Percentiles rank a stretch among this genome's conserved stretches.
phyloP scores from a whole-genome alignment of 2,888 invertebrate genomes.

The Nipponacmea schrenckii region DNA sequence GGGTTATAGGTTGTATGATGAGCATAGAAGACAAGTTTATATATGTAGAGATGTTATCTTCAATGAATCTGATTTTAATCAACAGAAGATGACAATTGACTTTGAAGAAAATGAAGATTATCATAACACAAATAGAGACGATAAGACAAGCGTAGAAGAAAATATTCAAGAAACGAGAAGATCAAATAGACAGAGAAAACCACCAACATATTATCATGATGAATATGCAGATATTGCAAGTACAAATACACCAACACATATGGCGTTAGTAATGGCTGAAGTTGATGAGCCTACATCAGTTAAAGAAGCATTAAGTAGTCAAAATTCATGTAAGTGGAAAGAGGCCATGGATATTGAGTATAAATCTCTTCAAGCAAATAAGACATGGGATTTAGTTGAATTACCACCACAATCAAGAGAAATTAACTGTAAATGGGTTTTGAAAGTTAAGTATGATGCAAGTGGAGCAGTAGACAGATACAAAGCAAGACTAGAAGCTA shows the following conservation, averaged over 20 bases:
- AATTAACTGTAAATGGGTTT: constrained; percentile 17
- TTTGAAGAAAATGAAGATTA: too few relatives aligned
- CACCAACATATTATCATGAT: too few relatives aligned
- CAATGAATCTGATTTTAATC: neutral
- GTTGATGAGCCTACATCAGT: too few relatives aligned
- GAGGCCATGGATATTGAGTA: constrained; percentile 23
- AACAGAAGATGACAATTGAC: too few relatives aligned
- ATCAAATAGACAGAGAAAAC: neutral
- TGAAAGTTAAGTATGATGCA: constrained; percentile 31
- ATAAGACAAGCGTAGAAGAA: too few relatives aligned
- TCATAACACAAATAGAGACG: too few relatives aligned
- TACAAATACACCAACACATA: too few relatives aligned
- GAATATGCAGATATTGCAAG: too few relatives aligned
- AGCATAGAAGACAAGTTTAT: neutral
- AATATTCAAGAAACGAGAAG: neutral
- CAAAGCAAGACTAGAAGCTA: constrained; percentile 40
- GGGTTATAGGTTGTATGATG: neutral
- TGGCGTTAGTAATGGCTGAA: too few relatives aligned
- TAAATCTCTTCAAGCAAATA: constrained; percentile 17
- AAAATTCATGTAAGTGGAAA: too few relatives aligned
- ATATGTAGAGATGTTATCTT: neutral
- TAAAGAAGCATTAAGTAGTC: too few relatives aligned
- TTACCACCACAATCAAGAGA: constrained; percentile 13
- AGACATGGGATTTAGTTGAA: constrained; percentile 12
- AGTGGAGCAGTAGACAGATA: constrained; percentile 33